Evolutionary conservation across 2,113 vertebrate genomes (phyloP), one percentile per base, ranked within the genome.

Genomic region (Cebus imitator): DNA sequence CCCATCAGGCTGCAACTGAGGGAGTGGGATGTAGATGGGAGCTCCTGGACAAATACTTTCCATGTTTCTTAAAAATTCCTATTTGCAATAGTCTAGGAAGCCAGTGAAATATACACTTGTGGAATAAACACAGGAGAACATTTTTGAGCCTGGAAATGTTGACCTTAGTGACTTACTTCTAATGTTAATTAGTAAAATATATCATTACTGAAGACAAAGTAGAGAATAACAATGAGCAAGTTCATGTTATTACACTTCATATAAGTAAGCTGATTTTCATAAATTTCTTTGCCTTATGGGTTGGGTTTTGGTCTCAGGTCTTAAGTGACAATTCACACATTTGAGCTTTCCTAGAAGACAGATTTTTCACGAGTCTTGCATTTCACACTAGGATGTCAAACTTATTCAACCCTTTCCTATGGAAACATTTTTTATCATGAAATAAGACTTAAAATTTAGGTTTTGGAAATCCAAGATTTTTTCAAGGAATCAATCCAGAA

Each of bases 401-500:
- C 55, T 91, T 55, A 93, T 27, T 10, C 48, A 94, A 50, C 1
- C 14, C n/a, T 96, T 90, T 91, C 79, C 75, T 40, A 82, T 64
- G 68, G 37, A 82, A 97, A 75, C 2, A 48, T 40, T 82, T 95
- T 97, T 87, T 12, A 84, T 58, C 40, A 86, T 78, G 17, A 21
- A 89, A 88, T 25, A 78, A 83, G 87, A 95, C 27, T 85, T 86
- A 75, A 91, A 95, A 86, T 72, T 80, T 87, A 73, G 58, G 58
- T 40, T 84, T 91, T 91, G 93, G 32, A 86, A 97, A 97, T 79
- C 90, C 55, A 97, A 70, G 7, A n/a, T 50, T 37, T 90, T 85
- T 96, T 96, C 64, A 79, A 96, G 37, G 78, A 58, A 87, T 88
- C 25, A 52, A 70, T 73, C 2, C 30, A 82, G 57, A 86, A 78